phyloP scores from a whole-genome alignment of 2,797 vertebrate species.

The Chanos chanos region DNA sequence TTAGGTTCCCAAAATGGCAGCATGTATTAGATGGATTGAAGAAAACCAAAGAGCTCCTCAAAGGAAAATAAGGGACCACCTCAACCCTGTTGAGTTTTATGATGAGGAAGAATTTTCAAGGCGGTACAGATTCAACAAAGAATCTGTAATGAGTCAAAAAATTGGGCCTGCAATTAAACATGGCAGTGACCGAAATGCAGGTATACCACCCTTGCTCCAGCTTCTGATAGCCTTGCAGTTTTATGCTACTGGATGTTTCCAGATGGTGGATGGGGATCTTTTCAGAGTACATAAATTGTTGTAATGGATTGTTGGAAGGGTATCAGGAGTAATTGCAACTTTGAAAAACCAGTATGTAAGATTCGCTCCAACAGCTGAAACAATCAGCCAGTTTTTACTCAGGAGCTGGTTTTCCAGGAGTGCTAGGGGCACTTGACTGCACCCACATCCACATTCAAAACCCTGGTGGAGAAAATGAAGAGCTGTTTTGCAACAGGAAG shows the following conservation, averaged over 20 bases:
- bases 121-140: background rate
- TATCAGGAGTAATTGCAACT: background rate
- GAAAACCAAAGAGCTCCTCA: background rate
- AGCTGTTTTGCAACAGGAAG: background rate
- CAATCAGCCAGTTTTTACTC: background rate
- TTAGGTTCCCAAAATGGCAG: background rate
- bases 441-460: background rate
- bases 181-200: constrained; percentile 5
- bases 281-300: background rate
- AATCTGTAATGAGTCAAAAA: background rate
- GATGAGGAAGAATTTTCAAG: background rate
- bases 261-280: constrained; percentile 1
- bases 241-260: constrained; percentile 11
- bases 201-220: constrained; percentile 6
- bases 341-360: background rate
- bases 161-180: background rate
- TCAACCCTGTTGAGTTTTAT: background rate
- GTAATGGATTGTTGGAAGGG: background rate
- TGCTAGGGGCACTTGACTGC: background rate
- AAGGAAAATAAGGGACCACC: background rate
- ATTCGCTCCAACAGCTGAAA: background rate
- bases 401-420: no score
- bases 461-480: background rate
- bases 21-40: background rate
- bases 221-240: background rate